phyloP scores from a whole-genome alignment of 2,113 vertebrate species.

The Ginglymostoma cirratum region DNA sequence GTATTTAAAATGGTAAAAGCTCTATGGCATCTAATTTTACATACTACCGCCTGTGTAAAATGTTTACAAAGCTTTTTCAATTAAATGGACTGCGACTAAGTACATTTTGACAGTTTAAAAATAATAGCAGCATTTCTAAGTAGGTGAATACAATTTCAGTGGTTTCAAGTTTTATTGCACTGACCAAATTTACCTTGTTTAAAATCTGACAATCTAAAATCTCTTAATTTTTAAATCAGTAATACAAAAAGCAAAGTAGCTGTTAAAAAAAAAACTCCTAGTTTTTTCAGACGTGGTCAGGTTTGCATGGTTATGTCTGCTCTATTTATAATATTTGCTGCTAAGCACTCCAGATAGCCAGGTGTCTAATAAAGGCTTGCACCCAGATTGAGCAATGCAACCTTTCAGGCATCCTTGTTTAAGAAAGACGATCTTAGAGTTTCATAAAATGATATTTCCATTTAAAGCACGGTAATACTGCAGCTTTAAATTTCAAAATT shows the following conservation, averaged over 20 bases:
- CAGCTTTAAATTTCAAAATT: constrained; percentile 22
- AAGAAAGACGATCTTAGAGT: not conserved
- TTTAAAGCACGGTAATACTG: not conserved
- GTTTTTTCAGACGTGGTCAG: not conserved
- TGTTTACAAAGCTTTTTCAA: constrained; percentile 18
- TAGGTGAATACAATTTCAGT: not conserved
- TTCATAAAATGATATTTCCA: not conserved
- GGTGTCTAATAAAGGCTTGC: not conserved
- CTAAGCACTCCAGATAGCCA: not conserved
- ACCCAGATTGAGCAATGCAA: not conserved
- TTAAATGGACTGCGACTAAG: not conserved
- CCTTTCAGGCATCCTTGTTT: not conserved
- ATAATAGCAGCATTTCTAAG: not conserved
- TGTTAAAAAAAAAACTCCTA: not conserved
- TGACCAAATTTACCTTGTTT: not conserved
- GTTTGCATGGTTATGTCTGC: not conserved
- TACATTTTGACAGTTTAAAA: constrained; percentile 16
- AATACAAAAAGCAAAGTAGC: not conserved
- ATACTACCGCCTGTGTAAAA: constrained; percentile 22
- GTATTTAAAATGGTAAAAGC: constrained; percentile 1
- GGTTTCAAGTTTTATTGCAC: constrained; percentile 19
- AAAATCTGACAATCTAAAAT: not conserved
- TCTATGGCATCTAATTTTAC: constrained; percentile 13
- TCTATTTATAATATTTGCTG: constrained; percentile 15
- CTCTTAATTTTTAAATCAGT: constrained; percentile 13